Evolutionary conservation across 2,888 invertebrate genomes (phyloP).

Genomic region (Geotrupes spiniger): DNA sequence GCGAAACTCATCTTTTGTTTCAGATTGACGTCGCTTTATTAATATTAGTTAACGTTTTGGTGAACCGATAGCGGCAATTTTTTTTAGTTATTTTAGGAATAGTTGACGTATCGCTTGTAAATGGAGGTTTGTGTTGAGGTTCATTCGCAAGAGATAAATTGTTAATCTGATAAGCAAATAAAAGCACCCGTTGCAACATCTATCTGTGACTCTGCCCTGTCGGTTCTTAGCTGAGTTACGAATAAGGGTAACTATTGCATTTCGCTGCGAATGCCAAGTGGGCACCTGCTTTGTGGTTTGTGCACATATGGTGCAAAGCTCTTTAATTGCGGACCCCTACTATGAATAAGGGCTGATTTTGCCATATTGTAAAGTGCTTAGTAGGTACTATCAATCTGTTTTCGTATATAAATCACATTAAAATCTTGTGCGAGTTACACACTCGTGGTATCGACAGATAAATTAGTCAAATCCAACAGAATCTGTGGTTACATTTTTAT

Average conservation of each 20-base stretch:
- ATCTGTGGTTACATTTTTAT: too few relatives aligned
- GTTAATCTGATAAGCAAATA: too few relatives aligned
- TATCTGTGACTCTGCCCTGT: too few relatives aligned
- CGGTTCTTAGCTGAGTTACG: too few relatives aligned
- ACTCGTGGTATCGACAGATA: neutral
- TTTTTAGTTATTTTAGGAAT: neutral
- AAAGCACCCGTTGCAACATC: too few relatives aligned
- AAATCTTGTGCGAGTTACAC: conserved; percentile 5
- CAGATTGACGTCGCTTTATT: conserved; percentile 18
- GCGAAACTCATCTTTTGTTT: conserved; percentile 20
- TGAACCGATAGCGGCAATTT: conserved; percentile 5
- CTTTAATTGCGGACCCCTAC: conserved; percentile 34
- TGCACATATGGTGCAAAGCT: conserved; percentile 38
- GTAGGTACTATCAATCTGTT: conserved; percentile 21
- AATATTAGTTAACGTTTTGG: conserved; percentile 13
- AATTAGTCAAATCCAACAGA: neutral
- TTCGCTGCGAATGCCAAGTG: conserved; percentile 1
- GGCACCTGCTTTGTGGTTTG: conserved; percentile 34
- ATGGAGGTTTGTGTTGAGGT: too few relatives aligned
- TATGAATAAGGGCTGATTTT: conserved; percentile 31
- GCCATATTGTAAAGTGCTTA: conserved; percentile 47
- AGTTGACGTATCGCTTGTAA: neutral
- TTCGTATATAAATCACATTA: conserved; percentile 17
- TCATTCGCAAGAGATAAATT: too few relatives aligned
- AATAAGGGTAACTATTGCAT: too few relatives aligned